phyloP scores from a whole-genome alignment of 2,888 invertebrate species.

The Hemicrepidius hirtus region DNA sequence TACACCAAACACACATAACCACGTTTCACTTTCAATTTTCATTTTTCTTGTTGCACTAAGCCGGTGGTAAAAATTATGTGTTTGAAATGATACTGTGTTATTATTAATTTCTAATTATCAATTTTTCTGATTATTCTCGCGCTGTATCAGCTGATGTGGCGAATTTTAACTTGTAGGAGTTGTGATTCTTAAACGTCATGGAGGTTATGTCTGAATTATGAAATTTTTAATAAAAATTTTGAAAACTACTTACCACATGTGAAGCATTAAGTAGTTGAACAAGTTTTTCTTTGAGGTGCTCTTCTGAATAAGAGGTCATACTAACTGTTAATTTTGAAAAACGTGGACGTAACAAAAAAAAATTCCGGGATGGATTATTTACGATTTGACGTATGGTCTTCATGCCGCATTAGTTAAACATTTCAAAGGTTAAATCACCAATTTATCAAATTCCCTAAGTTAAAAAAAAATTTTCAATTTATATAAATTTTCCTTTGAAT shows the following conservation, averaged over 20 bases:
- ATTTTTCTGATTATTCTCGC: slow-evolving; percentile 16
- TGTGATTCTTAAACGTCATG: background rate
- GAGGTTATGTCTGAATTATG: slow-evolving; percentile 21
- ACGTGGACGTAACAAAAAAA: slow-evolving; percentile 22
- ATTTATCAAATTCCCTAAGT: no score
- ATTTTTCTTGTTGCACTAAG: slow-evolving; percentile 51
- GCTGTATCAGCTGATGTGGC: slow-evolving; percentile 45
- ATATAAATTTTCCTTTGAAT: no score
- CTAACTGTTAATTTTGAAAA: slow-evolving; percentile 63
- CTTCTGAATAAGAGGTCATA: slow-evolving; percentile 81
- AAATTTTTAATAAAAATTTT: slow-evolving; percentile 8
- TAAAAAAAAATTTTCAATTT: no score
- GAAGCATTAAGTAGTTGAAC: slow-evolving; percentile 79
- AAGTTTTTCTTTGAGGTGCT: slow-evolving; percentile 80
- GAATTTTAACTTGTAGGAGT: slow-evolving; percentile 5
- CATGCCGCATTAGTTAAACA: background rate
- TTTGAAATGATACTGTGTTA: background rate
- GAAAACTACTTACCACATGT: slow-evolving; percentile 80
- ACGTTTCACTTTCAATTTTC: slow-evolving; percentile 64
- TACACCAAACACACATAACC: slow-evolving; percentile 73
- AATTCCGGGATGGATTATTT: slow-evolving; percentile 12
- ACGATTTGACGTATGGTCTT: background rate
- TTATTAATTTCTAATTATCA: background rate
- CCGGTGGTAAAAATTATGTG: no score
- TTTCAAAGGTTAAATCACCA: background rate